Evolutionary conservation across 1,140 invertebrate genomes (phyloP), one percentile per base, ranked within the genome.

Genomic region (Spodoptera frugiperda): DNA sequence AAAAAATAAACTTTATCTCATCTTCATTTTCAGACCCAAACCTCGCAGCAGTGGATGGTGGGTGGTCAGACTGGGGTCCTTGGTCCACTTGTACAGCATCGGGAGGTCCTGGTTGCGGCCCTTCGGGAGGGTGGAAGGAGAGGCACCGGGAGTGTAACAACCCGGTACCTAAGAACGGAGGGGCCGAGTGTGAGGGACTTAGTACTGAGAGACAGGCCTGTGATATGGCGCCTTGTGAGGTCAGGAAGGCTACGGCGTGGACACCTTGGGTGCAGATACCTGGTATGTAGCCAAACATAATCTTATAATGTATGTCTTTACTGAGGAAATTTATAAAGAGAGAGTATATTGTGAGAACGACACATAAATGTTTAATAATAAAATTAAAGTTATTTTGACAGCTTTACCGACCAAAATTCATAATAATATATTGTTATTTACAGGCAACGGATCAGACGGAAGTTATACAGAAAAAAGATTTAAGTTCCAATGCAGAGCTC

Each of bases 401-500:
- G 25, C 25, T 25, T 25, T 0, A 25, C 0, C 5, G 25, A 25
- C 5, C 25, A 25, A 25, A 25, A 25, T 2, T 25, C 25, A 74
- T 65, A 30, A 77, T 46, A 48, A 4, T 46, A 39, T 73, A 61
- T 77, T 82, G 10, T 72, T 77, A 74, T 19, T 87, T 59, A 87
- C 92, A 83, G 93, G 89, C 46, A 94, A 94, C 68, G 87, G 83
- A 10, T 94, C 89, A 14, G 94, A 93, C 59, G 94, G 95, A 10
- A 96, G 95, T 4, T 95, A 96, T 55, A 95, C 95, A 6, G 97
- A 98, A 85, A 96, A 96, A 72, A 95, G 97, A 70, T 98, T 96
- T 81, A 95, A 97, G 72, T 98, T 97, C 83, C 94, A 95, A 11
- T 98, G 98, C 85, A 95, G 96, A 25, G 97, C 97, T 0, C 97